Evolutionary conservation across 2,888 invertebrate species (phyloP).

Genomic region (Iphiclides podalirius): DNA sequence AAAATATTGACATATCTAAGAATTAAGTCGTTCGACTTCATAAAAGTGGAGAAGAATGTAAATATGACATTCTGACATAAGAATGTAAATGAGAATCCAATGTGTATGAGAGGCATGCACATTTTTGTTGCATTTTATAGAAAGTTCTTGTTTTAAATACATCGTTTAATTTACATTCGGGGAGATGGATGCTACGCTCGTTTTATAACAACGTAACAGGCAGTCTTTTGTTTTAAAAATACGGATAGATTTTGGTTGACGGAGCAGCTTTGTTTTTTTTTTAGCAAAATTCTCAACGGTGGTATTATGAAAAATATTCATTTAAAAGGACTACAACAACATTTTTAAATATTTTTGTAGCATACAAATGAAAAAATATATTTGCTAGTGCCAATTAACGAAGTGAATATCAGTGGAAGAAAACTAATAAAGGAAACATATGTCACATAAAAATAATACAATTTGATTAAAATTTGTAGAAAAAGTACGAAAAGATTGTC

Average conservation of each 20-base stretch:
- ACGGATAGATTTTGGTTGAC: neutral
- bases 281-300: neutral
- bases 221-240: neutral
- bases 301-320: neutral
- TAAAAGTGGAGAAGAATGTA: too few species aligned
- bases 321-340: neutral
- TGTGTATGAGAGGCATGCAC: too few species aligned
- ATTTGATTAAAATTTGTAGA: too few species aligned
- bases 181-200: neutral
- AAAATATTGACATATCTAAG: too few species aligned
- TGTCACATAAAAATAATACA: too few species aligned
- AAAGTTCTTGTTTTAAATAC: neutral
- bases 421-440: too few species aligned
- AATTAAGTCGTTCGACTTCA: too few species aligned
- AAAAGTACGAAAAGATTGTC: too few species aligned
- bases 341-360: neutral
- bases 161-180: neutral
- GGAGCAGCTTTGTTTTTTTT: neutral
- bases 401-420: too few species aligned
- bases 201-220: neutral
- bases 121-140: neutral
- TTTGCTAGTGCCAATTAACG: too few species aligned
- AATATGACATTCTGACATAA: too few species aligned
- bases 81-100: too few species aligned
- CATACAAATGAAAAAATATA: neutral